Evolutionary conservation across 2,888 invertebrate species (phyloP).

Genomic region (Archips xylosteana): DNA sequence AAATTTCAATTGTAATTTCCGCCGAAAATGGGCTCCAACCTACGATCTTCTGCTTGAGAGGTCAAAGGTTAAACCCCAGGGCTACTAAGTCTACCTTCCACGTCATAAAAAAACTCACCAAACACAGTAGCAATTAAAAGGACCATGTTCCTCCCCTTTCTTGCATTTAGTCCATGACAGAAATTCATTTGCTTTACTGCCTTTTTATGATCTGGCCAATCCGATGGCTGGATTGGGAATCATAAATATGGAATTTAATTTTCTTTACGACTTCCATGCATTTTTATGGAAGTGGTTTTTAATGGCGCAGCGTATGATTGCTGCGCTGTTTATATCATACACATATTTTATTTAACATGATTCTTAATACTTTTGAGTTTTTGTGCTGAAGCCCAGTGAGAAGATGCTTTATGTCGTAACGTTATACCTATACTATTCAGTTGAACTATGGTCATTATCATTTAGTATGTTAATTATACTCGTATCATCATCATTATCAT

Average conservation of each 20-base stretch:
- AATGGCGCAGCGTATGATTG: slow-evolving; percentile 2
- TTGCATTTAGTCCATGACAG: slow-evolving; percentile 2
- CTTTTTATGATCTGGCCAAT: slow-evolving; percentile 23
- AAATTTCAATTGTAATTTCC: too few species aligned
- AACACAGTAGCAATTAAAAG: slow-evolving; percentile 2
- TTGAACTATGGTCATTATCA: too few species aligned
- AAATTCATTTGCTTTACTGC: slow-evolving; percentile 29
- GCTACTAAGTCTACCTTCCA: too few species aligned
- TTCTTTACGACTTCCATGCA: slow-evolving; percentile 22
- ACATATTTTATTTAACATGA: background rate
- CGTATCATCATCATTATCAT: too few species aligned
- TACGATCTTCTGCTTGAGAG: too few species aligned
- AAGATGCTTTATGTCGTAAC: too few species aligned
- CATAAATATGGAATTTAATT: slow-evolving; percentile 40
- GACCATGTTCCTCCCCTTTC: slow-evolving; percentile 14
- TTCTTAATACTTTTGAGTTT: background rate
- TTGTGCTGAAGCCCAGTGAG: too few species aligned
- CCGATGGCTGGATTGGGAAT: slow-evolving; percentile 25
- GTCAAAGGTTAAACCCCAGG: too few species aligned
- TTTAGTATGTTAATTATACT: too few species aligned
- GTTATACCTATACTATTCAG: too few species aligned
- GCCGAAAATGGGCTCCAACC: too few species aligned
- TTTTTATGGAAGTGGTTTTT: slow-evolving; percentile 21
- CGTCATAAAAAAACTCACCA: slow-evolving; percentile 5
- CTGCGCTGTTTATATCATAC: background rate